Percentiles rank a stretch among this genome's conserved stretches.
Conservation (phyloP, 2,113 vertebrate genomes). For the Salvelinus sp. region DNA sequence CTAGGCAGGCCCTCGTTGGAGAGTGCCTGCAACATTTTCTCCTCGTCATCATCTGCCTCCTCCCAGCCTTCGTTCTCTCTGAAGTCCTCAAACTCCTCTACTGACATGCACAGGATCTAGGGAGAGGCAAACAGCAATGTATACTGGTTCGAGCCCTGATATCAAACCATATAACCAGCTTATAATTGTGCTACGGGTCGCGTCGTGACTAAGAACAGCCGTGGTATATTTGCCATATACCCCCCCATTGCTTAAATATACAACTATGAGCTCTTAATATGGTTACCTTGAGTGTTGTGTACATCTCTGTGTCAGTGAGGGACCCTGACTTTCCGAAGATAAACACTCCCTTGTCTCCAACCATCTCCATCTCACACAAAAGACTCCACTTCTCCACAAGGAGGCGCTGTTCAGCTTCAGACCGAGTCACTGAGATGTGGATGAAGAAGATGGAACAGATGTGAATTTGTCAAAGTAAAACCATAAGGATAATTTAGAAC, state of each 20-base stretch:
- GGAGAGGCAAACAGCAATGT: background rate
- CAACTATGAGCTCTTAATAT: background rate
- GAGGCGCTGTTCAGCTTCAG: constrained; percentile 64
- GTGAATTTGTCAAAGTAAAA: background rate
- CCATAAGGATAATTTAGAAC: background rate
- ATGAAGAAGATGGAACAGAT: background rate
- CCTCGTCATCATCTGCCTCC: constrained; percentile 70
- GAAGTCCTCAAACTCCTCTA: constrained; percentile 82
- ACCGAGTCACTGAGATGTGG: constrained; percentile 62
- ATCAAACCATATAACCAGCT: too few species aligned
- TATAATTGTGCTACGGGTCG: too few species aligned
- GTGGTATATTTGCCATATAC: too few species aligned
- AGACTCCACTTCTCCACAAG: constrained; percentile 80
- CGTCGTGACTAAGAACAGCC: too few species aligned
- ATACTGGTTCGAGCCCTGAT: too few species aligned
- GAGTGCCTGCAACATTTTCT: constrained; percentile 62
- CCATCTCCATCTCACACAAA: constrained; percentile 78
- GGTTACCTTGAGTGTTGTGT: constrained; percentile 82
- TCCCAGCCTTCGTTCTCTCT: constrained; percentile 83
- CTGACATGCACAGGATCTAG: constrained; percentile 87
- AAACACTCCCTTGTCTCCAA: constrained; percentile 82
- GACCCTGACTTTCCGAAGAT: constrained; percentile 84
- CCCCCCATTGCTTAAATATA: background rate
- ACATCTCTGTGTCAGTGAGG: constrained; percentile 86
- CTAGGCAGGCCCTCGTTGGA: constrained; percentile 74